phyloP scores from a whole-genome alignment of 2,797 vertebrate species.

The Gymnoscopelus microlampas region DNA sequence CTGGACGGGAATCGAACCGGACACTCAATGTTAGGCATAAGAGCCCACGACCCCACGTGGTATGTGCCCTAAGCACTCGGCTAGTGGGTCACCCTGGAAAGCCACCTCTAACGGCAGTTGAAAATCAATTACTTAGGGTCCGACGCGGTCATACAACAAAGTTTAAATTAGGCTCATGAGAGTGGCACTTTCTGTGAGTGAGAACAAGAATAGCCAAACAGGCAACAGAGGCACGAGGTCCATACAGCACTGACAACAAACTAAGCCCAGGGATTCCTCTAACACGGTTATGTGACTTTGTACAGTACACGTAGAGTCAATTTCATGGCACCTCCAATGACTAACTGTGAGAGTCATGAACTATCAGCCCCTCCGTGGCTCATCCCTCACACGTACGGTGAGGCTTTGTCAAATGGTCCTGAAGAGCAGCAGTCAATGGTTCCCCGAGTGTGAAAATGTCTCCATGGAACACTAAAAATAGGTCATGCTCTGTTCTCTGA shows the following conservation, averaged over 20 bases:
- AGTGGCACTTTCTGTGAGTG: no score
- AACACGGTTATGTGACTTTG: neutral
- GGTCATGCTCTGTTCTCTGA: constrained; percentile 78
- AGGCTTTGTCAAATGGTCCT: constrained; percentile 54
- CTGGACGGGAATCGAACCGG: no score
- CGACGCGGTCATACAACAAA: no score
- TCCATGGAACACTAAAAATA: constrained; percentile 73
- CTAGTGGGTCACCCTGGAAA: no score
- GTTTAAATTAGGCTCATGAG: no score
- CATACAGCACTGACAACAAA: neutral
- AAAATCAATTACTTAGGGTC: no score
- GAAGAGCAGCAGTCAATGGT: constrained; percentile 65
- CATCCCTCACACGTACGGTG: constrained; percentile 38
- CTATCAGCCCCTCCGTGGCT: constrained; percentile 35
- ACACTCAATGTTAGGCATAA: no score
- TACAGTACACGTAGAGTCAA: neutral
- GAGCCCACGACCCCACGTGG: no score
- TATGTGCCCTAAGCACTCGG: no score
- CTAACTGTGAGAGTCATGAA: constrained; percentile 23
- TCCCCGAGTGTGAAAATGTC: constrained; percentile 68
- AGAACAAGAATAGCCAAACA: no score
- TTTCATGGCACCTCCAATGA: constrained; percentile 28
- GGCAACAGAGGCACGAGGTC: no score
- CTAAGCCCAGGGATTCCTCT: neutral
- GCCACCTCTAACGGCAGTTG: no score